phyloP scores from a whole-genome alignment of 2,113 vertebrate species.

The Murina feae region DNA sequence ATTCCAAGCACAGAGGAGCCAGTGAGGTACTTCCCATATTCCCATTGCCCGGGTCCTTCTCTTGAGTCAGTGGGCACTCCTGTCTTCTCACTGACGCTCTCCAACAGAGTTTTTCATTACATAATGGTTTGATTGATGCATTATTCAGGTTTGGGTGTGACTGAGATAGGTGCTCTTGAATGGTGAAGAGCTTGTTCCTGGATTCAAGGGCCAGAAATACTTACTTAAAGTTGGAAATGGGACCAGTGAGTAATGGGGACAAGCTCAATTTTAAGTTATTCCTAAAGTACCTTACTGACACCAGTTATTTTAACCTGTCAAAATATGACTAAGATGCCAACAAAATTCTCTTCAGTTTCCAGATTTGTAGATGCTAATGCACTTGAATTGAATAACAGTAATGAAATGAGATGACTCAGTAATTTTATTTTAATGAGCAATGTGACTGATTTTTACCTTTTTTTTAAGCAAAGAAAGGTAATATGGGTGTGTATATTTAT shows the following conservation, averaged over 20 bases:
- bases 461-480: conserved; percentile 15
- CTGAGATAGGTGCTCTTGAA: background rate
- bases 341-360: conserved; percentile 33
- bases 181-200: background rate
- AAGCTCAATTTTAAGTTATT: conserved; percentile 39
- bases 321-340: conserved; percentile 31
- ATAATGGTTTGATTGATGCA: background rate
- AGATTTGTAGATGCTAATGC: background rate
- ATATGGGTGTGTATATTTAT: background rate
- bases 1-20: background rate
- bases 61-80: background rate
- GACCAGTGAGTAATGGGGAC: background rate
- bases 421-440: conserved; percentile 48
- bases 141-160: background rate
- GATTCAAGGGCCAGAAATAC: background rate
- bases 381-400: background rate
- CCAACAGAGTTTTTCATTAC: background rate
- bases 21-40: background rate
- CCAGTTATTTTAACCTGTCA: conserved; percentile 56
- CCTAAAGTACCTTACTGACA: background rate
- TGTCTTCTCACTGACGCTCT: background rate
- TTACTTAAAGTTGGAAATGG: background rate
- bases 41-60: background rate
- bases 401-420: conserved; percentile 14
- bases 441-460: conserved; percentile 30